A percentile compares a stretch with the other conserved stretches of the same genome.
Conservation (phyloP, 2,888 invertebrate species). For the Gibbula magus region DNA sequence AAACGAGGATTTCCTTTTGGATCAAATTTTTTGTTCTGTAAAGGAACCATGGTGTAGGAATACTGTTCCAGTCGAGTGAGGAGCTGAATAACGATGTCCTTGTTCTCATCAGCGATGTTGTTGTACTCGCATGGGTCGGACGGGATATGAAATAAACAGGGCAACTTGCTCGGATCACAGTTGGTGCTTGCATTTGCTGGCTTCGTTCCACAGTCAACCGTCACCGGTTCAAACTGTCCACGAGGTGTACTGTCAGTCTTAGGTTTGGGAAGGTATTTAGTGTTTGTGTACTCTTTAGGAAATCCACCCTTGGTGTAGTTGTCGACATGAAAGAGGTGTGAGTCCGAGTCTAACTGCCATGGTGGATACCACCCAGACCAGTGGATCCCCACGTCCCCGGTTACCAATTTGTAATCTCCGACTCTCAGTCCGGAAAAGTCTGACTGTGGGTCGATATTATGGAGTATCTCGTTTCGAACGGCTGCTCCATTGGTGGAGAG, state of each 20-base stretch:
- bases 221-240: conserved; percentile 42
- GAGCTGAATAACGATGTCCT: conserved; percentile 67
- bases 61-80: conserved; percentile 76
- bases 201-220: conserved; percentile 65
- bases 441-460: conserved; percentile 68
- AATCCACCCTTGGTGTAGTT: conserved; percentile 11
- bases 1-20: conserved; percentile 83
- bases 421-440: conserved; percentile 60
- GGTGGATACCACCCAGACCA: conserved; percentile 69
- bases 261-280: not conserved
- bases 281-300: not conserved
- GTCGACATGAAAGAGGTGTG: conserved; percentile 30
- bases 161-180: conserved; percentile 82
- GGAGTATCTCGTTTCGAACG: conserved; percentile 79
- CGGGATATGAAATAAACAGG: conserved; percentile 88
- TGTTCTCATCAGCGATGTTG: conserved; percentile 77
- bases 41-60: conserved; percentile 84
- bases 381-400: conserved; percentile 53
- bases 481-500: conserved; percentile 80
- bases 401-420: conserved; percentile 69
- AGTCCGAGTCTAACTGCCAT: conserved; percentile 45
- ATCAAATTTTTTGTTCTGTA: conserved; percentile 84
- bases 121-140: conserved; percentile 90
- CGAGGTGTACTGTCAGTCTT: not conserved
- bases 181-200: conserved; percentile 69